Conservation (phyloP, 2,888 invertebrate species). For the Flexamia atlantica region DNA sequence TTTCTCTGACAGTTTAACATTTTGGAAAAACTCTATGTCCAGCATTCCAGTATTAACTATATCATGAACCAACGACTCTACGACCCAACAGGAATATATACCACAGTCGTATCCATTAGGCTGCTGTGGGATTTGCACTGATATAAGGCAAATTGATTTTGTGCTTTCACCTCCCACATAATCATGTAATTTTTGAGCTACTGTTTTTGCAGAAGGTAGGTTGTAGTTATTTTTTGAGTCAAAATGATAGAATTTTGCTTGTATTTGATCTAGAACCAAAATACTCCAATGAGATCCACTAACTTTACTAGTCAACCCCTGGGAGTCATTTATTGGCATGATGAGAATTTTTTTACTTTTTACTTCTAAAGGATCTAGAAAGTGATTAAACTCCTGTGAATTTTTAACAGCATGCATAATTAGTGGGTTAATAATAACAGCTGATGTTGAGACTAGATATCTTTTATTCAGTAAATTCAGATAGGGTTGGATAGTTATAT, state of each 20-base stretch:
- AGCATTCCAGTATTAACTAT: background rate
- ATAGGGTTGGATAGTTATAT: too few species aligned
- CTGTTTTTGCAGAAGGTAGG: background rate
- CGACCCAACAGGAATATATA: background rate
- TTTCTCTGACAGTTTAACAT: background rate
- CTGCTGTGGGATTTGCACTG: background rate
- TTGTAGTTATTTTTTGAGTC: background rate
- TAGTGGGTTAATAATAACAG: background rate
- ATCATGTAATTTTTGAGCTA: background rate
- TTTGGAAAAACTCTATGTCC: background rate
- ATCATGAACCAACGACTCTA: background rate
- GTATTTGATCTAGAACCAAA: background rate
- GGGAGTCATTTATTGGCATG: conserved; percentile 18
- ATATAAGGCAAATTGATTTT: background rate
- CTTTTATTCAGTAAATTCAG: too few species aligned
- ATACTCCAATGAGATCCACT: conserved; percentile 36
- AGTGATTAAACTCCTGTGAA: background rate
- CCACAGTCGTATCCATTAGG: background rate
- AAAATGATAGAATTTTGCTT: conserved; percentile 8
- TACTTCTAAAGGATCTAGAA: conserved; percentile 2
- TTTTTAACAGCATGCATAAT: conserved; percentile 14
- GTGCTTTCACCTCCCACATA: background rate
- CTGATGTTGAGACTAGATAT: background rate
- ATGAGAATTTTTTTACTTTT: background rate
- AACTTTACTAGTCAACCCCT: background rate